Conservation (phyloP, 2,888 invertebrate species). For the Proisotoma minuta region DNA sequence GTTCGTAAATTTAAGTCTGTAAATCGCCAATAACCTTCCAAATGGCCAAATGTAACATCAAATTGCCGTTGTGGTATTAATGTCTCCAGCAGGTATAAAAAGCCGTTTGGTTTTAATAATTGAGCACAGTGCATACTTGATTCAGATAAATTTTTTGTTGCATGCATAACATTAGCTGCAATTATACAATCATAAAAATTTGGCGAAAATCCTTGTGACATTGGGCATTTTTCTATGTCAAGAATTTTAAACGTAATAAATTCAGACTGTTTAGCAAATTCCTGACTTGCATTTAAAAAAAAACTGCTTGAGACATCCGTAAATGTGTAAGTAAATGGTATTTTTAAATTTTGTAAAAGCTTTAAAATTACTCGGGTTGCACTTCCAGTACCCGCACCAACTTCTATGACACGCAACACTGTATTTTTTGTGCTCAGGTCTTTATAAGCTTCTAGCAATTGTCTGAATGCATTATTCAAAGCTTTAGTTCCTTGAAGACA, state of each 20-base stretch:
- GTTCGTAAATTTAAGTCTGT: slow-evolving; percentile 16
- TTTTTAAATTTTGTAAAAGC: slow-evolving; percentile 1
- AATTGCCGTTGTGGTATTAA: background rate
- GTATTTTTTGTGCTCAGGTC: no score
- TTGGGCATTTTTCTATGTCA: slow-evolving; percentile 17
- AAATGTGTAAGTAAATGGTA: slow-evolving; percentile 18
- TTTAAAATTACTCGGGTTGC: slow-evolving; percentile 2
- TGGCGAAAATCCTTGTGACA: slow-evolving; percentile 13
- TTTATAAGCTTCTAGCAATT: no score
- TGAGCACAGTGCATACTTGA: slow-evolving; percentile 9
- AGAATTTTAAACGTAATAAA: slow-evolving; percentile 1
- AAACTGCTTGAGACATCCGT: slow-evolving; percentile 21
- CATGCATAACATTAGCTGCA: slow-evolving; percentile 21
- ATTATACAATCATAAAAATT: slow-evolving; percentile 17
- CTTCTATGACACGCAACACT: no score
- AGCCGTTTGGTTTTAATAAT: slow-evolving; percentile 11
- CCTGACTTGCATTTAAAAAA: slow-evolving; percentile 11
- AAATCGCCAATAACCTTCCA: slow-evolving; percentile 20
- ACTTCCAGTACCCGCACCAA: slow-evolving; percentile 19
- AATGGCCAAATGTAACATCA: slow-evolving; percentile 12
- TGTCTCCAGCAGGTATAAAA: slow-evolving; percentile 5
- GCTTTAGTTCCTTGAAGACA: no score
- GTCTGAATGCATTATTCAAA: no score
- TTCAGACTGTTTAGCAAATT: background rate
- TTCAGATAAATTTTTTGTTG: slow-evolving; percentile 12